Conservation (phyloP, 35 echinoderm and acorn worm genomes). For the Stichopus chloronotus region DNA sequence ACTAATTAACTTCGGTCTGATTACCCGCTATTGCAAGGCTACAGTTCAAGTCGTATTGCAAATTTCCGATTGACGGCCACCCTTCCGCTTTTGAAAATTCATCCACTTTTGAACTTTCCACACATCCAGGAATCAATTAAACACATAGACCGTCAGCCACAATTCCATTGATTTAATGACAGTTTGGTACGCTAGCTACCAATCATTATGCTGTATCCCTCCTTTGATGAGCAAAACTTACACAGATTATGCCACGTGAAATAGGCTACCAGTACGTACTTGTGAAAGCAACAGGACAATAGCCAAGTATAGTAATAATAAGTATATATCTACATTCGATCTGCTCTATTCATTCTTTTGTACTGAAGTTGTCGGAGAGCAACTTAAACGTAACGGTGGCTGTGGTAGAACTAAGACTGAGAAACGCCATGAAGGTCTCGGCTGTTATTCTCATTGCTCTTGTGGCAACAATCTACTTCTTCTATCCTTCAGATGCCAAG, state of each 20-base stretch:
- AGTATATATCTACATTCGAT: too few relatives aligned
- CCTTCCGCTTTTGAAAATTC: too few relatives aligned
- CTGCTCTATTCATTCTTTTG: not conserved
- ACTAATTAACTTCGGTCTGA: too few relatives aligned
- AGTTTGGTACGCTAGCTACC: not conserved
- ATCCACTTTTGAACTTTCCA: too few relatives aligned
- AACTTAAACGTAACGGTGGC: conserved; percentile 12
- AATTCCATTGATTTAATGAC: too few relatives aligned
- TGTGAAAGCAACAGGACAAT: too few relatives aligned
- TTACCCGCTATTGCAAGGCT: too few relatives aligned
- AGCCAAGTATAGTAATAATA: too few relatives aligned
- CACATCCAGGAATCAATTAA: too few relatives aligned
- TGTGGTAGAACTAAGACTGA: conserved; percentile 10
- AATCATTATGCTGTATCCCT: not conserved
- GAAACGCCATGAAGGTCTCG: conserved; percentile 37
- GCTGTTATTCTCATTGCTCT: conserved; percentile 15
- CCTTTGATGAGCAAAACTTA: not conserved
- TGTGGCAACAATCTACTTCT: conserved; percentile 34
- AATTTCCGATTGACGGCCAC: too few relatives aligned
- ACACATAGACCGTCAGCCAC: not conserved
- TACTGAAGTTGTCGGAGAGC: too few relatives aligned
- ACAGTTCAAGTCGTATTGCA: too few relatives aligned
- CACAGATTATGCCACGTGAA: conserved; percentile 30
- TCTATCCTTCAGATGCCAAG: conserved; percentile 20
- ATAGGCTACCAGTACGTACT: not conserved